Base-by-base conservation (phyloP, 2,797 vertebrate genomes). In the Leptoclinus maculatus region DNA sequence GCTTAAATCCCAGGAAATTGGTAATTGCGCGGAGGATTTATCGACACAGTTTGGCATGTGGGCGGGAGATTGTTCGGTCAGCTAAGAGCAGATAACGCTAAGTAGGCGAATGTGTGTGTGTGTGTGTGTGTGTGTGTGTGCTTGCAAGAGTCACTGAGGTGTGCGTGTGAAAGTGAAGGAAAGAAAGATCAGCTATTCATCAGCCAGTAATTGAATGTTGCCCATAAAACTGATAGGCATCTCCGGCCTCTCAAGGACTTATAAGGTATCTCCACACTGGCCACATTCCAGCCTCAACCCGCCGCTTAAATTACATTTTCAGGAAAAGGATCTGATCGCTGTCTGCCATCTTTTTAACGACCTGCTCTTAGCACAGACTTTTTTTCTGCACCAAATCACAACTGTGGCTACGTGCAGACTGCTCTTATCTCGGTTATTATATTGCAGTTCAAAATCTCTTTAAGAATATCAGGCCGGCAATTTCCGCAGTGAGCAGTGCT, bases 161-260 rank as follows among this genome's bases (percentile, higher is more conserved):
- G 82, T 82, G 77, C 53, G 74, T 83, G 73, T 77, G 65, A 54
- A 73, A 78, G 83, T 51, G 72, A 49, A 74, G 71, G 60, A 87
- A 81, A 76, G 71, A 89, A 90, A 89, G 89, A 87, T 91, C 87
- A 86, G 86, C 16, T 43, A 88, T 90, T 88, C 84, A 85, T 91
- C 88, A 83, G 80, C 76, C 68, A 54, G 81, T 92, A 89, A 93
- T 91, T 92, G 87, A 92, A 93, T 90, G 91, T 91, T 89, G 65
- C 77, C 87, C 76, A 87, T 92, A 88, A 92, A 90, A 82, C 47
- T 66, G 91, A 92, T 88, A 89, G 67, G 83, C 77, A 92, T 91
- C 87, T 86, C 66, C 43, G n/a, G 87, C 78, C 62, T 79, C 83
- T 86, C 80, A 85, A 88, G 88, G 87, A 86, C 89, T 86, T 77